phyloP scores from a whole-genome alignment of 92 coral and sea anemone genomes.

The Montipora capitata region DNA sequence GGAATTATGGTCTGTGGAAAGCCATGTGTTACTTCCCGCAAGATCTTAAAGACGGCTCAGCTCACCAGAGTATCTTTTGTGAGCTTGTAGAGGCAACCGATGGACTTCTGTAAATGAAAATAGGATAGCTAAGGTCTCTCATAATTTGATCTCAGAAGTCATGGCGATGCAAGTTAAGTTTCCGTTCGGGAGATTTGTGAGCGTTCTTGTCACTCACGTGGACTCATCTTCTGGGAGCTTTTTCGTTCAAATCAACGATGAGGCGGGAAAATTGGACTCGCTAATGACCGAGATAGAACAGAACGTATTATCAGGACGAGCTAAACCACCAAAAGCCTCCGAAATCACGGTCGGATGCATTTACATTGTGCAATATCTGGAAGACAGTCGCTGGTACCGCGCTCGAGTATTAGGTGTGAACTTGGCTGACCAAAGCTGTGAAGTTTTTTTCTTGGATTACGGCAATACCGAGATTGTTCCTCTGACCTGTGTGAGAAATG shows the following conservation, averaged over 20 bases:
- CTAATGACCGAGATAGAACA: conserved; percentile 92
- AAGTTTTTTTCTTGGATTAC: conserved; percentile 92
- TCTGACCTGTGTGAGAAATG: conserved; percentile 67
- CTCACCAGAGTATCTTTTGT: neutral
- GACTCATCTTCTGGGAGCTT: conserved; percentile 81
- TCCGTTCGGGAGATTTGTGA: conserved; percentile 91
- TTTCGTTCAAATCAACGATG: conserved; percentile 92
- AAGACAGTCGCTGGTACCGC: conserved; percentile 93
- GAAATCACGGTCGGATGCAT: conserved; percentile 79
- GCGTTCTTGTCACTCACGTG: conserved; percentile 94
- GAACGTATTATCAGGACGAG: conserved; percentile 67
- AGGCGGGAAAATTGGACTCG: conserved; percentile 86
- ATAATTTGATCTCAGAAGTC: neutral
- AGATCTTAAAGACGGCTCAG: neutral
- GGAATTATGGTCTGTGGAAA: conserved; percentile 56
- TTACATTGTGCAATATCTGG: conserved; percentile 86
- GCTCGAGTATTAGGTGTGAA: conserved; percentile 88
- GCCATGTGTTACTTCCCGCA: conserved; percentile 31
- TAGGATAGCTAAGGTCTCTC: neutral
- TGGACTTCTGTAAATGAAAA: neutral
- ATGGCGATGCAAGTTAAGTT: conserved; percentile 92
- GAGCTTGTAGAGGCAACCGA: neutral
- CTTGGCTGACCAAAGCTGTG: conserved; percentile 57
- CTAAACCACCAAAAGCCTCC: conserved; percentile 51
- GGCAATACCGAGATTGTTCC: conserved; percentile 92